These are phyloP conservation scores for Melinaea marsaeus DNA, from an alignment of 2,888 invertebrate genomes.

Conservation along the genomic window DNA sequence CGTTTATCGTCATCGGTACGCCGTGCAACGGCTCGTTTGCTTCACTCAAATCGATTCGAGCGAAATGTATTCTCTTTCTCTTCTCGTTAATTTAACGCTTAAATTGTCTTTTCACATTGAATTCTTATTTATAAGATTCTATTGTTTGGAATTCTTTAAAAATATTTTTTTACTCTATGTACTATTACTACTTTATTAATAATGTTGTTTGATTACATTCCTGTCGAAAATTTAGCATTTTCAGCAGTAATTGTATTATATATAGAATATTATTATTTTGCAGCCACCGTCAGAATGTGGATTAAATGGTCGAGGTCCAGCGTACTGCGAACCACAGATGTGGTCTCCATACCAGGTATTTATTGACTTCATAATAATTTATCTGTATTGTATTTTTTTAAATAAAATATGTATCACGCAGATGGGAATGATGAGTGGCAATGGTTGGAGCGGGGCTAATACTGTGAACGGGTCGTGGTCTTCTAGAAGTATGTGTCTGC, in stretches of 20 bases:
- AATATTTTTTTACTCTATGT: too few relatives aligned
- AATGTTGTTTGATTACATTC: too few relatives aligned
- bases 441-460: slow-evolving; percentile 55
- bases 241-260: neutral
- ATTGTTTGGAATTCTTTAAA: too few relatives aligned
- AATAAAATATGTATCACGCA: slow-evolving; percentile 33
- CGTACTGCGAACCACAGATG: slow-evolving; percentile 68
- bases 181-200: too few relatives aligned
- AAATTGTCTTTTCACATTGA: neutral
- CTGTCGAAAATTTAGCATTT: neutral
- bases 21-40: slow-evolving; percentile 23
- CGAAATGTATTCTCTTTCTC: slow-evolving; percentile 19
- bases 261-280: slow-evolving; percentile 34
- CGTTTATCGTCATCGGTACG: slow-evolving; percentile 24
- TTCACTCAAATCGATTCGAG: slow-evolving; percentile 25
- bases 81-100: slow-evolving; percentile 1
- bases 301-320: slow-evolving; percentile 55
- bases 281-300: slow-evolving; percentile 72
- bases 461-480: slow-evolving; percentile 53
- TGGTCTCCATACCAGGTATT: slow-evolving; percentile 72
- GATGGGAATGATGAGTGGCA: slow-evolving; percentile 57
- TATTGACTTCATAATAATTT: neutral
- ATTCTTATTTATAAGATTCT: neutral
- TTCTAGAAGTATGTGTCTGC: slow-evolving; percentile 55
- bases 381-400: neutral